Percentiles rank a stretch among this genome's conserved stretches.
Evolutionary conservation across 2,888 invertebrate species (phyloP).

Genomic region (Hermaeophaga mercurialis): DNA sequence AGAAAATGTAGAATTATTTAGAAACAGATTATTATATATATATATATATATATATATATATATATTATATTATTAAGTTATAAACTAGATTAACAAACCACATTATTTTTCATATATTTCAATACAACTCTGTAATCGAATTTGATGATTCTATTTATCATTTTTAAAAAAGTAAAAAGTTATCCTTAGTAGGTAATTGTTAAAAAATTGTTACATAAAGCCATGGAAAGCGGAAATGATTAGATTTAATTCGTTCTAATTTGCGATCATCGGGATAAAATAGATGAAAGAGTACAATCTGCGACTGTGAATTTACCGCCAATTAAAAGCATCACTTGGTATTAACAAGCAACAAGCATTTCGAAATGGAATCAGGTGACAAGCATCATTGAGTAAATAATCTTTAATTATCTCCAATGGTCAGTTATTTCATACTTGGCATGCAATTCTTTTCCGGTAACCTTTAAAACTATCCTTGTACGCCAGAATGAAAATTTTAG

Average conservation of each 20-base stretch:
- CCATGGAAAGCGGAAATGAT: constrained; percentile 1
- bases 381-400: constrained; percentile 15
- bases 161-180: not conserved
- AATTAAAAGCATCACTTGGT: not conserved
- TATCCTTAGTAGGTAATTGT: not conserved
- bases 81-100: too few species aligned
- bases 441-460: constrained; percentile 11
- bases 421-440: not conserved
- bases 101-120: too few species aligned
- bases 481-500: not conserved
- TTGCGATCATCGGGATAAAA: not conserved
- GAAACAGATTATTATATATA: too few species aligned
- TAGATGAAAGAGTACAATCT: constrained; percentile 1
- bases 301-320: not conserved
- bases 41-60: too few species aligned
- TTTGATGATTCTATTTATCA: not conserved
- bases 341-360: constrained; percentile 1
- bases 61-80: too few species aligned
- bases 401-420: constrained; percentile 12
- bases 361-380: constrained; percentile 10
- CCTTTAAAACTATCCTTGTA: not conserved
- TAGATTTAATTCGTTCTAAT: not conserved
- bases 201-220: not conserved
- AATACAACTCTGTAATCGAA: not conserved
- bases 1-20: too few species aligned